Base-by-base conservation (phyloP, 2,113 vertebrate species). In the Apistogramma diplotaenia region DNA sequence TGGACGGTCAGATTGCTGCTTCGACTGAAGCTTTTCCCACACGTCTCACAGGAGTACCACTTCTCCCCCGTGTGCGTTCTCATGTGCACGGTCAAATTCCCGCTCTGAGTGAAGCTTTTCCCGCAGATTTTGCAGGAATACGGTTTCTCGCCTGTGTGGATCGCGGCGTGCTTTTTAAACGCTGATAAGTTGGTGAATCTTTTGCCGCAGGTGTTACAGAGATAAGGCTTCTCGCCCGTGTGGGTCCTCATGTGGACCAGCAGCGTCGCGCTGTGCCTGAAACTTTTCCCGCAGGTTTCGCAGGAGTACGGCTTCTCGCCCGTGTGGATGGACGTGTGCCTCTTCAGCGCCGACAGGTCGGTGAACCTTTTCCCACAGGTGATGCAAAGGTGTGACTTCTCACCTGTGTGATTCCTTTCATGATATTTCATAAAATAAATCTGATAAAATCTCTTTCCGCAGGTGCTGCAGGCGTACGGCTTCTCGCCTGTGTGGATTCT, bases 281-380 rank as follows among this genome's bases (percentile, higher is more conserved):
- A 76, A 37, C n/a, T 61, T 13, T 61, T 76, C 8, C 74, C 58
- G 3, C 74, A 76, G 16, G 59, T 76, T 8, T 76, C 29, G 21
- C 74, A 76, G 19, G 40, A 53, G 5, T 76, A 61, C 12, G 74
- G 57, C 74, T 76, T 76, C 27, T 61, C 46, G 2, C 59, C 35
- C 2, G 59, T 51, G 74, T 76, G 74, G 74, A 76, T 76, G 8
- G 74, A 59, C 6, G 25, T 35, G 3, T 76, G 74, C 29, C 74
- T 61, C 18, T 76, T 76, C 27, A 76, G 46, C 2, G 74, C 74
- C 0, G 74, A 76, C 0, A 51, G 9, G 46, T 76, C 46, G 1
- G 74, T 61, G 18, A 76, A 76, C 13, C 74, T 61, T 29, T 60
- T 60, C 13, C 74, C 74, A 23, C 74, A 76, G 29, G 74, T 61